A percentile compares a stretch with the other conserved stretches of the same genome.
These are phyloP conservation scores for Prochilodus magdalenae DNA, from an alignment of 2,113 vertebrate species.

Conservation along the genomic window DNA sequence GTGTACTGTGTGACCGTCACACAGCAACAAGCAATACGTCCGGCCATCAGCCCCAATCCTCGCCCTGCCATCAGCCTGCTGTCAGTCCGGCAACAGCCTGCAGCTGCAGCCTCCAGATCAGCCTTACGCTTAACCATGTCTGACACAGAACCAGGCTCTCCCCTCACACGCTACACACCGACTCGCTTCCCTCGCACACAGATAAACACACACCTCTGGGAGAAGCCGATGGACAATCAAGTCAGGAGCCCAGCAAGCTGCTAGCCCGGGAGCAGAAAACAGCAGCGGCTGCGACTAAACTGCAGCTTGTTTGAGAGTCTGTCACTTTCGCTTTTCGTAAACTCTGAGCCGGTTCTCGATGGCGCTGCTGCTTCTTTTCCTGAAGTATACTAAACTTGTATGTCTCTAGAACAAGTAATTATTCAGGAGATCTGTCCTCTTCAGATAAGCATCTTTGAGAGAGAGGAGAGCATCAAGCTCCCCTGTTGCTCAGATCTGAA, in stretches of 20 bases:
- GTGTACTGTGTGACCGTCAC: slow-evolving; percentile 43
- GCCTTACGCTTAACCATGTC: slow-evolving; percentile 15
- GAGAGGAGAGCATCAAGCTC: too few species aligned
- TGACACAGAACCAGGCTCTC: slow-evolving; percentile 29
- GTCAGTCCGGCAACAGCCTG: slow-evolving; percentile 32
- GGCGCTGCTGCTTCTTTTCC: not conserved
- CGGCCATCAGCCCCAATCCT: slow-evolving; percentile 45
- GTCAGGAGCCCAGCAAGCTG: not conserved
- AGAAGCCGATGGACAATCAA: not conserved
- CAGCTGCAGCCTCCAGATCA: slow-evolving; percentile 18
- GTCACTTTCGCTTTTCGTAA: not conserved
- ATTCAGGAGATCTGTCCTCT: too few species aligned
- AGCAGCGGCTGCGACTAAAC: slow-evolving; percentile 4
- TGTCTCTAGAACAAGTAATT: not conserved
- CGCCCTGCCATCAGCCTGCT: slow-evolving; percentile 35
- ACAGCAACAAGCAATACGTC: slow-evolving; percentile 51
- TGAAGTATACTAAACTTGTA: not conserved
- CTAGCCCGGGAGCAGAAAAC: not conserved
- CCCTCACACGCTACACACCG: not conserved
- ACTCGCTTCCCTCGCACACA: slow-evolving; percentile 4
- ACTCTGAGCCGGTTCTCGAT: not conserved
- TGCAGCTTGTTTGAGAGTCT: not conserved
- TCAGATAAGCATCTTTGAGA: too few species aligned
- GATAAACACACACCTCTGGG: slow-evolving; percentile 8
- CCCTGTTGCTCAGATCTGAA: too few species aligned